phyloP scores from a whole-genome alignment of 2,888 invertebrate species.

The Rhopalosiphum nymphaeae region DNA sequence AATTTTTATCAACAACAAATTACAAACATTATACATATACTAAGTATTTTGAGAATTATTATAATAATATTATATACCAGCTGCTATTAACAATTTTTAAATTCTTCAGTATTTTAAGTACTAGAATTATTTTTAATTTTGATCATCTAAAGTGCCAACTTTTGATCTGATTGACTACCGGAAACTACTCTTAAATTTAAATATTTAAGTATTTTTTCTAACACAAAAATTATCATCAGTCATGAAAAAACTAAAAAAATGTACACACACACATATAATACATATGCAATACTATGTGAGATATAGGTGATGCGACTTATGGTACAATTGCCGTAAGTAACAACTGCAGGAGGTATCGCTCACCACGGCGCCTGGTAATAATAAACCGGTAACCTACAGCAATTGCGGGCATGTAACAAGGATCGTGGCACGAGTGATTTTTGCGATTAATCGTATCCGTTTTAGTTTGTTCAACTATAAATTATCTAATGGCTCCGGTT shows the following conservation, averaged over 20 bases:
- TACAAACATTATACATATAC: neutral
- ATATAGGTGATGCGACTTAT: neutral
- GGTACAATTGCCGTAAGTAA: neutral
- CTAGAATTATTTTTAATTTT: neutral
- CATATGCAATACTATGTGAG: neutral
- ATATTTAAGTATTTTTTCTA: neutral
- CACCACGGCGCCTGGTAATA: neutral
- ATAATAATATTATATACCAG: neutral
- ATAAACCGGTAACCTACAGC: neutral
- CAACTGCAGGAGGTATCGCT: neutral
- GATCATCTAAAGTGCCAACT: neutral
- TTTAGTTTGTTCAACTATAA: neutral
- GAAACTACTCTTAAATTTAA: neutral
- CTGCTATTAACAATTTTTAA: neutral
- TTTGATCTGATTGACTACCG: neutral
- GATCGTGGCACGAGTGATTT: neutral
- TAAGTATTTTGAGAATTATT: too few relatives aligned
- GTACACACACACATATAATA: neutral
- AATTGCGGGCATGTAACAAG: neutral
- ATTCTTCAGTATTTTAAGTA: neutral
- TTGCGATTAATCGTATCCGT: neutral
- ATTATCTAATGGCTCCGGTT: neutral
- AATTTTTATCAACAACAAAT: neutral
- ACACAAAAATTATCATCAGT: neutral
- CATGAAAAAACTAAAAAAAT: neutral